Evolutionary conservation across 2,888 invertebrate genomes (phyloP), one percentile per base, ranked within the genome.

Genomic region (Ennomos quercinarius): DNA sequence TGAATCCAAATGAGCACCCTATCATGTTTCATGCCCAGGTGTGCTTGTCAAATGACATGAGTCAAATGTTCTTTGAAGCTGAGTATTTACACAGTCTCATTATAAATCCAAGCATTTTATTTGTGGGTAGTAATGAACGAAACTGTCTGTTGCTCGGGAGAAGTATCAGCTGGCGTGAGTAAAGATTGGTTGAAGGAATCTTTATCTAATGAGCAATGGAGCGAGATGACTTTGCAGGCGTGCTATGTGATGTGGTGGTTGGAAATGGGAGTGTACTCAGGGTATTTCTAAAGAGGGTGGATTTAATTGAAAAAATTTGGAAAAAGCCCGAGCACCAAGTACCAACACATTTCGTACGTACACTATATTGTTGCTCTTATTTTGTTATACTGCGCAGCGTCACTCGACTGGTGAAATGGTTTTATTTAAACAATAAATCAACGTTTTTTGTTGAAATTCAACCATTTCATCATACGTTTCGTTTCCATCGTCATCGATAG

Each of bases 171-270:
- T 50, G 61, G 40, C 49, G 55, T 45, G 57, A 61, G 53, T 57
- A 63, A 57, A 58, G 40, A 52, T 52, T 41, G 50, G 51, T 61
- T 61, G 54, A 61, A 57, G 54, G 46, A 59, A 57, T 61, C 49
- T 49, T 40, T 41, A 37, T 37, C 52, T 49, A 44, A 52, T 45
- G 54, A 54, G 54, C 49, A 54, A 45, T 49, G 49, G 45, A 59
- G 45, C 46, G 59, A 40, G 13, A 48, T 51, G 49, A 13, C 34
- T 40, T 53, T 36, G 27, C 48, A 39, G 47, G n/a, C 51, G 46
- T 38, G 43, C 11, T 48, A 37, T 45, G 39, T 59, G 54, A 59
- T 59, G 50, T 53, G 54, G 49, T 50, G 35, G 40, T 9, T 49
- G 34, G 27, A 44, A 27, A 8, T 41, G 48, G 17, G 53, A 44